phyloP scores from a whole-genome alignment of 2,797 vertebrate genomes.

The Oceanodroma leucorhoa region DNA sequence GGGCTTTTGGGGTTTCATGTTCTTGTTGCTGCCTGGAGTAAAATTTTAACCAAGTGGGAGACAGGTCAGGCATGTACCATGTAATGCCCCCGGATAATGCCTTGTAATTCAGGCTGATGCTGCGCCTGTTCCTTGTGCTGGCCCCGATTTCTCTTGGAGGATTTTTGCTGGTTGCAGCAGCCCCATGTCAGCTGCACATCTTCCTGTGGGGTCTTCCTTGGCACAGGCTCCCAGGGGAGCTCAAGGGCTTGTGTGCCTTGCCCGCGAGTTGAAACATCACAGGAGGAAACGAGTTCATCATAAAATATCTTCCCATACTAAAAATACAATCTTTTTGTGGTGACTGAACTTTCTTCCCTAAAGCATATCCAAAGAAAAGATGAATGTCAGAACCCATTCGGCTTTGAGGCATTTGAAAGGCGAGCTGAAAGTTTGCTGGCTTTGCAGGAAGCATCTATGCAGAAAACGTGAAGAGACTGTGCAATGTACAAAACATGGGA shows the following conservation, averaged over 20 bases:
- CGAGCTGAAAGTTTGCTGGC: background rate
- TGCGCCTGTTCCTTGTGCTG: background rate
- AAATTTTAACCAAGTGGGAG: background rate
- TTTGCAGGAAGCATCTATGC: background rate
- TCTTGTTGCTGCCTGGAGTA: background rate
- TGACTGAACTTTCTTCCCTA: background rate
- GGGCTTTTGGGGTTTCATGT: background rate
- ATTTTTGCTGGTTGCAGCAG: background rate
- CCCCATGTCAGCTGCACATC: background rate
- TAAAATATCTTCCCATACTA: background rate
- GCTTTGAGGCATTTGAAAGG: background rate
- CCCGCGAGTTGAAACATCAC: background rate
- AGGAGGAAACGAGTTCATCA: background rate
- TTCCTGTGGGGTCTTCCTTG: background rate
- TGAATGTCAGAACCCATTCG: background rate
- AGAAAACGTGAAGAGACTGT: background rate
- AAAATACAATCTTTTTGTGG: background rate
- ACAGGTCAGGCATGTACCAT: accelerated
- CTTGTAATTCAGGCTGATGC: background rate
- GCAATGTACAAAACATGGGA: background rate
- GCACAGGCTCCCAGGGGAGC: accelerated
- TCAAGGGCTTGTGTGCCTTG: background rate
- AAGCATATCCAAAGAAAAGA: background rate
- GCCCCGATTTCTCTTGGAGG: accelerated
- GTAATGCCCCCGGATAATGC: accelerated